Percentiles rank a stretch among this genome's conserved stretches.
Evolutionary conservation across 2,113 vertebrate genomes (phyloP).

Genomic region (Gallinago media): DNA sequence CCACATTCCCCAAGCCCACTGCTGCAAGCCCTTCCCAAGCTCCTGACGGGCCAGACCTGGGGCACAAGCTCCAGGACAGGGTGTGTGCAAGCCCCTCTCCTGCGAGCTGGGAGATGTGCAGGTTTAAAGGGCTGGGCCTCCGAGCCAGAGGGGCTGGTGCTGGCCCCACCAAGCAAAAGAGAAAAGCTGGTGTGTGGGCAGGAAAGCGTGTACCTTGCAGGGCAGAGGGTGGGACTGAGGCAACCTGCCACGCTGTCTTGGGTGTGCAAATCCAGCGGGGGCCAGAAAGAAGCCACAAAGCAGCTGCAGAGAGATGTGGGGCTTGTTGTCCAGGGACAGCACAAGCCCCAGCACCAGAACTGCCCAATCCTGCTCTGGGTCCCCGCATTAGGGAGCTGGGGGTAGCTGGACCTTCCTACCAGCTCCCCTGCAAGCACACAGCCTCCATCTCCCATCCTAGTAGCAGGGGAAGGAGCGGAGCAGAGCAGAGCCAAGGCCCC

Average conservation of each 20-base stretch:
- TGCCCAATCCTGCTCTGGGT: not conserved
- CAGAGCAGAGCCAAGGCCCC: not conserved
- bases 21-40: not conserved
- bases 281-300: not conserved
- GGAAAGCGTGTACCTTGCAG: accelerated
- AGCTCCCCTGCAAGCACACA: not conserved
- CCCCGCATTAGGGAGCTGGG: not conserved
- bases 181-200: not conserved
- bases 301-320: not conserved
- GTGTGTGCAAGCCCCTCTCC: not conserved
- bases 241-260: not conserved
- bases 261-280: not conserved
- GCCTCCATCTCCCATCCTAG: not conserved
- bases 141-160: not conserved
- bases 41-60: accelerated
- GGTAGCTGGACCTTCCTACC: not conserved
- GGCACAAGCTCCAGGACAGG: not conserved
- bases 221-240: not conserved
- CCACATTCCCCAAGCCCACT: accelerated
- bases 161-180: not conserved
- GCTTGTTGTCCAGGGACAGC: not conserved
- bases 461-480: not conserved
- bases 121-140: not conserved
- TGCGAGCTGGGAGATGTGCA: accelerated
- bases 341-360: not conserved